Conservation (phyloP, 2,888 invertebrate species). For the Cosmopolites sordidus region DNA sequence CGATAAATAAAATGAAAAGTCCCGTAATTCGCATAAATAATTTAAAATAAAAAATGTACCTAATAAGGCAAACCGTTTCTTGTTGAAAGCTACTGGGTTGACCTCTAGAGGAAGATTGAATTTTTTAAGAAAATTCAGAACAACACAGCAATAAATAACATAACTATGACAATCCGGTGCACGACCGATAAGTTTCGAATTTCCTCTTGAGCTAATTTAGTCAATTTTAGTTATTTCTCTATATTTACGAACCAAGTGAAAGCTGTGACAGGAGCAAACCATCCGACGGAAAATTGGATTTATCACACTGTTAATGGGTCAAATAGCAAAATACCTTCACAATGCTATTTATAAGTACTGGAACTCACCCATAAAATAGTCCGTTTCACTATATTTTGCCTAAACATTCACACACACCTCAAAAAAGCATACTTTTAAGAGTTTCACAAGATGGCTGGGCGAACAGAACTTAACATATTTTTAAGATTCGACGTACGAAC, state of each 20-base stretch:
- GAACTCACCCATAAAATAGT: conserved; percentile 47
- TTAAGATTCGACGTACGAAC: conserved; percentile 35
- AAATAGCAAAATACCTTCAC: background rate
- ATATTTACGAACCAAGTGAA: conserved; percentile 39
- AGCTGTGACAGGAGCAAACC: conserved; percentile 40
- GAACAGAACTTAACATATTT: conserved; percentile 37
- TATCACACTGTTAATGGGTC: conserved; percentile 7
- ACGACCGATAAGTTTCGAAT: conserved; percentile 26
- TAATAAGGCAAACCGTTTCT: conserved; percentile 44
- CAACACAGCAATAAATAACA: conserved; percentile 23
- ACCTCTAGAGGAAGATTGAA: conserved; percentile 36
- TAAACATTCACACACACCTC: conserved; percentile 49
- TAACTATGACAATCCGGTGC: conserved; percentile 19
- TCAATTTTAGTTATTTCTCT: conserved; percentile 35
- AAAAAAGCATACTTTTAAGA: conserved; percentile 49
- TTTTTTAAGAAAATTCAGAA: conserved; percentile 24
- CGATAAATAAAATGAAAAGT: conserved; percentile 8
- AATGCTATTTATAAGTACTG: conserved; percentile 11
- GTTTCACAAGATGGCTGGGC: conserved; percentile 50
- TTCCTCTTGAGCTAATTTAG: conserved; percentile 31
- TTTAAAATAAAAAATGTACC: conserved; percentile 42
- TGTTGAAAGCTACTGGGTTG: conserved; percentile 37
- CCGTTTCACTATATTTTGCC: conserved; percentile 28
- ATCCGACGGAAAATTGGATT: conserved; percentile 28
- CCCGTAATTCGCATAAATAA: conserved; percentile 26